Evolutionary conservation across 2,113 vertebrate genomes (phyloP).

Genomic region (Chitala chitala): DNA sequence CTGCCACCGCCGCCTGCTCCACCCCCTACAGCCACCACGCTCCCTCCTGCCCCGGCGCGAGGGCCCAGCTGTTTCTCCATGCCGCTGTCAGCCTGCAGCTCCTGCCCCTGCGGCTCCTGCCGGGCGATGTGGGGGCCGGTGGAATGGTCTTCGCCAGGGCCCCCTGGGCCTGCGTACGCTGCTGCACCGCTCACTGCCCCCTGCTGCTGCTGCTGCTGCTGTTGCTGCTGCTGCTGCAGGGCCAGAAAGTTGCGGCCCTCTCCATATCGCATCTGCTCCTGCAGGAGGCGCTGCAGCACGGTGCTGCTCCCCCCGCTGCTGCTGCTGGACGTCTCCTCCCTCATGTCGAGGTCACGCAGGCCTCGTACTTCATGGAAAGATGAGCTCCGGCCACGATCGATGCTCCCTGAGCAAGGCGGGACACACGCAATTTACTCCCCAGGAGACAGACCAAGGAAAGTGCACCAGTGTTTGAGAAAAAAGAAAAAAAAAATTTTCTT

Average conservation of each 20-base stretch:
- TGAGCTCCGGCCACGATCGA: conserved; percentile 67
- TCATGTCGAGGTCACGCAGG: conserved; percentile 78
- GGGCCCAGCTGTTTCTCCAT: conserved; percentile 85
- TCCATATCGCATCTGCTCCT: conserved; percentile 95
- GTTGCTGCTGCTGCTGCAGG: conserved; percentile 61
- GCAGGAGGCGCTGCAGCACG: conserved; percentile 92
- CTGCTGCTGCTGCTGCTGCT: conserved; percentile 73
- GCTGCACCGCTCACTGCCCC: conserved; percentile 60
- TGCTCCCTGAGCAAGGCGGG: conserved; percentile 68
- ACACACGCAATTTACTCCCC: conserved; percentile 5
- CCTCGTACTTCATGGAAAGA: conserved; percentile 77
- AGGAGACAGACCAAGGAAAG: not conserved
- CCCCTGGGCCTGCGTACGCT: conserved; percentile 52
- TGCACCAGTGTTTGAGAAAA: not conserved
- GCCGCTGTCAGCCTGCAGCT: conserved; percentile 86
- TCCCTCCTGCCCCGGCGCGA: conserved; percentile 55
- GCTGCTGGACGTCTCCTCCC: conserved; percentile 79
- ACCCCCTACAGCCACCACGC: conserved; percentile 60
- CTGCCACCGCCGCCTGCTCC: conserved; percentile 67
- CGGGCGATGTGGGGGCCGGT: conserved; percentile 83
- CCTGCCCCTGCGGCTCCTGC: conserved; percentile 97
- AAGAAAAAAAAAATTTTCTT: too few relatives aligned
- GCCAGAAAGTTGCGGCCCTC: conserved; percentile 85
- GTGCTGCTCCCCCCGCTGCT: conserved; percentile 69
- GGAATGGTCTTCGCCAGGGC: conserved; percentile 76